Evolutionary conservation across 1,140 invertebrate species (phyloP), one percentile per base, ranked within the genome.

Genomic region (Mercenaria mercenaria): DNA sequence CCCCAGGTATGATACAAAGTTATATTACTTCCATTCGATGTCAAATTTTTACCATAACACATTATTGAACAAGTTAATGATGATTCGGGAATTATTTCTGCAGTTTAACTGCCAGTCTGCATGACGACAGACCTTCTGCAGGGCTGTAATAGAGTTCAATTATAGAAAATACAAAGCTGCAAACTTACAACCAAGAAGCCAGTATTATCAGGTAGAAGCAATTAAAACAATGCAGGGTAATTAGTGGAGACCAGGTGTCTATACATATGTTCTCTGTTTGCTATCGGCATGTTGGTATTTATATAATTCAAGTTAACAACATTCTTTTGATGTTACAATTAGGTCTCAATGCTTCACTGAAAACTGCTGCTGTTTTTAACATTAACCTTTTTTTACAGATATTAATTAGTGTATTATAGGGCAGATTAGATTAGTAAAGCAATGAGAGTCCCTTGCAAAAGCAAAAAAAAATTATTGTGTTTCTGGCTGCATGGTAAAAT

Each of bases 191-290:
- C 6, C n/a, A 23, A 13, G 8, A 56, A 56, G 6, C 20, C 52
- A 56, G 52, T 56, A 56, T 8, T 56, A 56, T 23, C 3, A 13
- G 52, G 59, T 64, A 64, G 23, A 29, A 29, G 26, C 59, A 64
- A 64, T 64, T 64, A 64, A 29, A 64, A 29, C 4, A 29, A 37
- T 72, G 29, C 32, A 37, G 67, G 29, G 61, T 29, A 67, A 67
- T 67, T 67, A 32, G 61, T 67, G 61, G 26, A 67, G 61, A 32
- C 26, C 61, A 67, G 61, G 61, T 67, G 61, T 67, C 26, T 67
- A 18, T 67, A 37, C 20, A 4, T 37, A 67, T 67, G 61, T 67
- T 67, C n/a, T 56, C 52, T 56, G 52, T 23, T 67, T n/a, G n/a
- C 26, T 32, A 67, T 67, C 61, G 32, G 61, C 20, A 32, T 67